Evolutionary conservation across 1,140 invertebrate species (phyloP).

Genomic region (Orussus abietinus): DNA sequence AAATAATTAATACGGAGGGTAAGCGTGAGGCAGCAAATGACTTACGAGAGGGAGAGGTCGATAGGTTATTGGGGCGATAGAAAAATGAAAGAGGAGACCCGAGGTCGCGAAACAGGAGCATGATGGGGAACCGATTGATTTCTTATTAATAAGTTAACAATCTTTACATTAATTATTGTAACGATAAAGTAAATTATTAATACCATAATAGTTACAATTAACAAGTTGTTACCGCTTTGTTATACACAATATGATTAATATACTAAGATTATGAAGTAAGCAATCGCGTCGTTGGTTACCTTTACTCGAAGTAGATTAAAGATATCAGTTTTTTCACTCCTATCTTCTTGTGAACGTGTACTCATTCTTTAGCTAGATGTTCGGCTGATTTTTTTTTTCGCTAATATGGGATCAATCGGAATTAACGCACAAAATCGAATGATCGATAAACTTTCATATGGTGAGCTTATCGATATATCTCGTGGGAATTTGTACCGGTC

Average conservation of each 20-base stretch:
- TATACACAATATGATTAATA: constrained; percentile 52
- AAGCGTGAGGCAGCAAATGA: constrained; percentile 19
- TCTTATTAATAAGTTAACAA: constrained; percentile 42
- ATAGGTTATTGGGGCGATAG: constrained; percentile 15
- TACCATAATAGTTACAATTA: constrained; percentile 50
- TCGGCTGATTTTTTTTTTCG: no score
- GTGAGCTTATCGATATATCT: no score
- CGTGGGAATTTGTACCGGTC: no score
- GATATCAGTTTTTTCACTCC: constrained; percentile 74
- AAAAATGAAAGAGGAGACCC: constrained; percentile 11
- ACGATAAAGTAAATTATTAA: constrained; percentile 48
- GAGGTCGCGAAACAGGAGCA: constrained; percentile 6
- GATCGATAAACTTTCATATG: no score
- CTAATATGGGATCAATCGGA: no score
- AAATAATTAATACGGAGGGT: constrained; percentile 38
- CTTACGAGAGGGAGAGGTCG: constrained; percentile 13
- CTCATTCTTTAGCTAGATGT: no score
- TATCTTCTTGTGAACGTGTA: no score
- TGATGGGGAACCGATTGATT: constrained; percentile 24
- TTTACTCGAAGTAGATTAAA: constrained; percentile 42
- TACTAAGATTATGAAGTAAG: constrained; percentile 45
- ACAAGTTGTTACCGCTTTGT: constrained; percentile 52
- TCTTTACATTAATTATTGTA: constrained; percentile 48
- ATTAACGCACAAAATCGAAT: no score
- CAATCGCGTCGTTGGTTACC: constrained; percentile 44